Base-by-base conservation (phyloP, 2,113 vertebrate species). In the Phocoena sinus region DNA sequence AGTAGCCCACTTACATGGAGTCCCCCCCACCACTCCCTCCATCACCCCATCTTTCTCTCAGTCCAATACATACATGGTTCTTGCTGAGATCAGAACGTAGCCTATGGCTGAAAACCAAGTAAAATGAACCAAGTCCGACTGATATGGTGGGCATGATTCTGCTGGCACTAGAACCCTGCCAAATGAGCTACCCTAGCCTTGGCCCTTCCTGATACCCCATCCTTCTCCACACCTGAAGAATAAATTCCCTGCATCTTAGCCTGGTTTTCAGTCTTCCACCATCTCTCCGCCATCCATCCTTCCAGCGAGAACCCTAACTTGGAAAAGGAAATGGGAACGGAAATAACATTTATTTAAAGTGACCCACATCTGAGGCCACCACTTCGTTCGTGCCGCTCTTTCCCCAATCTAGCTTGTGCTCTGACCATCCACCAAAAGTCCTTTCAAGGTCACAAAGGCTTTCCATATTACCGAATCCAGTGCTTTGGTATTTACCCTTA, bases 321-420 rank as follows among this genome's bases (percentile, higher is more conserved):
- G 65, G 58, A 71, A 81, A 74, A 53, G 44, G 63, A 95, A 53
- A 26, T 6, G 33, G 47, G 56, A 20, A 50, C 0, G 31, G 15
- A 81, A 62, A 14, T 1, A 7, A 18, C 41, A 36, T 7, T 41
- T 13, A 11, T 4, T 38, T 56, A 20, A 20, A 63, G 47, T 50
- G 8, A 33, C 36, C 7, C 0, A 5, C 15, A 20, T 21, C 9
- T 0, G 18, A 18, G 0, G 14, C n/a, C 5, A 3, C 26, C 20
- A 50, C 33, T 33, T 67, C 10, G 13, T 8, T 56, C 50, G 21
- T 38, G n/a, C 56, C 12, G 20, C 15, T 5, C 11, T 36, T 14
- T 26, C 56, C 68, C 68, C 36, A 33, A 0, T 13, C 44, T 6
- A 26, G 20, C 41, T 15, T 56, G 62, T 56, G 36, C 41, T 53